These are phyloP conservation scores for Podarcis siculus DNA, from an alignment of 2,797 vertebrate species.

Conservation along the genomic window DNA sequence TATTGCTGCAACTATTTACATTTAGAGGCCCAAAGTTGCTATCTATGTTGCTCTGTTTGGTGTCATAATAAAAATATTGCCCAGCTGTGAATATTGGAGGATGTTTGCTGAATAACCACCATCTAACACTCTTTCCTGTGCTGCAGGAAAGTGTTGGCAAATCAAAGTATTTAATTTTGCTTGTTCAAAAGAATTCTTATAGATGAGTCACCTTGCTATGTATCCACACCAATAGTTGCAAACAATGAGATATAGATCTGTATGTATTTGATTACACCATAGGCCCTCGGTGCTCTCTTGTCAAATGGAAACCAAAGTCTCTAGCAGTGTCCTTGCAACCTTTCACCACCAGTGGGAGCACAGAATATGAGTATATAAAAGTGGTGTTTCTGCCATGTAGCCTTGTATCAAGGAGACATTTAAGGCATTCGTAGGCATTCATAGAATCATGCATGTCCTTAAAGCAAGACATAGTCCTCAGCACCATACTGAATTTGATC, in stretches of 20 bases:
- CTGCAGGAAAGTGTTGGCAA: neutral
- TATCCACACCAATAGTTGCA: neutral
- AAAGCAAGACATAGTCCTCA: neutral
- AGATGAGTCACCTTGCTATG: neutral
- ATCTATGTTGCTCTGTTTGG: neutral
- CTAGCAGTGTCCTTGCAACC: neutral
- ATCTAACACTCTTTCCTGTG: neutral
- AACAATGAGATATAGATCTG: neutral
- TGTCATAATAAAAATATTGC: no score
- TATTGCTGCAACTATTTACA: no score
- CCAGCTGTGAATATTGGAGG: no score
- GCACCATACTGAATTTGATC: neutral
- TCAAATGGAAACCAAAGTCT: neutral
- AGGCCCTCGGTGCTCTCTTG: neutral
- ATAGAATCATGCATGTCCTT: neutral
- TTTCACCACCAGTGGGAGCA: neutral
- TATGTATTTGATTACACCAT: neutral
- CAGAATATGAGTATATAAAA: neutral
- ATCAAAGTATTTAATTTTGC: neutral
- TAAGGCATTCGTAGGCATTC: conserved; percentile 22
- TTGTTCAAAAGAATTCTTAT: neutral
- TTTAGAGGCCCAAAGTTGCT: neutral
- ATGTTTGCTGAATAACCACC: neutral
- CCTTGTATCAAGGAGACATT: neutral
- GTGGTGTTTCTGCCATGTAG: neutral